phyloP scores from a whole-genome alignment of 2,888 invertebrate genomes.

The Nomada lathburiana region DNA sequence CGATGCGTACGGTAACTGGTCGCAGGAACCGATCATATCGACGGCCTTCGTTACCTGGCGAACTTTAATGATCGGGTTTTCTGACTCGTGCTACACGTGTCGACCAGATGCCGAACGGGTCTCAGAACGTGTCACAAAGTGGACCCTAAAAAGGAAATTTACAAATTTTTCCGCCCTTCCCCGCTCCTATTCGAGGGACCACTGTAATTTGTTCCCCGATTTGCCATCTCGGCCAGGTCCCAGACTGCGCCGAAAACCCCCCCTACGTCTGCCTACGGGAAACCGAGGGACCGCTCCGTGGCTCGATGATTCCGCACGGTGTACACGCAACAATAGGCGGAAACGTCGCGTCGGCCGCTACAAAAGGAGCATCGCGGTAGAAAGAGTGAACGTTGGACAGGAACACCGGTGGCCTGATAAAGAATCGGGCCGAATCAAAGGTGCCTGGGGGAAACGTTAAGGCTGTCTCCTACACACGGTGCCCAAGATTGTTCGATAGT shows the following conservation, averaged over 20 bases:
- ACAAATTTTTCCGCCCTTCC: too few species aligned
- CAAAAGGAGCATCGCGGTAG: slow-evolving; percentile 69
- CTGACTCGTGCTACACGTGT: too few species aligned
- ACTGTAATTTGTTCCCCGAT: slow-evolving; percentile 8
- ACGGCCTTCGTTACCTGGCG: too few species aligned
- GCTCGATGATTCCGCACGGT: slow-evolving; percentile 61
- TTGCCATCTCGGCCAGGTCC: neutral
- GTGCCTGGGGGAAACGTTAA: slow-evolving; percentile 59
- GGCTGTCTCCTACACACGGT: slow-evolving; percentile 64
- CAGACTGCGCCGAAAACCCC: neutral
- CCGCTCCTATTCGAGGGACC: too few species aligned
- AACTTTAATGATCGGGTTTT: too few species aligned
- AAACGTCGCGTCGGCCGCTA: slow-evolving; percentile 67
- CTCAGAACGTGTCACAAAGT: too few species aligned
- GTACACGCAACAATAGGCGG: slow-evolving; percentile 72
- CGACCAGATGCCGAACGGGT: too few species aligned
- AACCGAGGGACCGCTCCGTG: slow-evolving; percentile 63
- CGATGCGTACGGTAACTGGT: too few species aligned
- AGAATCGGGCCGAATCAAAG: slow-evolving; percentile 72
- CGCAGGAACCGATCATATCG: too few species aligned
- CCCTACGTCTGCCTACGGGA: slow-evolving; percentile 44
- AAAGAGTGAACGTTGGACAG: slow-evolving; percentile 49
- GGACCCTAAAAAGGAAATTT: too few species aligned
- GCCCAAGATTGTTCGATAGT: slow-evolving; percentile 70
- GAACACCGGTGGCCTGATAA: slow-evolving; percentile 63